phyloP scores from a whole-genome alignment of 2,113 vertebrate species.

The Vulpes lagopus region DNA sequence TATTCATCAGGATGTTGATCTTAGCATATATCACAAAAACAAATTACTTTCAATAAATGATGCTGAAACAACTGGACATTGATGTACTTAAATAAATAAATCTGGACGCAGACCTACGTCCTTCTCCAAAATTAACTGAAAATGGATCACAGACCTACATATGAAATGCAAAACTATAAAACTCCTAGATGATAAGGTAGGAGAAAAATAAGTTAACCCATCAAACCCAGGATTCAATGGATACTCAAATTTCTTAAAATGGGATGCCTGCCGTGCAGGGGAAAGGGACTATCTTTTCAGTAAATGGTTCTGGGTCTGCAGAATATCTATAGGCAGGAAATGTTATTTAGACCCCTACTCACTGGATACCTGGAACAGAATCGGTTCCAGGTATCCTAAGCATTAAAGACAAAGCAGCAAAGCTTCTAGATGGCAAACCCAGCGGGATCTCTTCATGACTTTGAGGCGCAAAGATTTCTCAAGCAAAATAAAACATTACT shows the following conservation, averaged over 20 bases:
- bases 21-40: conserved; percentile 34
- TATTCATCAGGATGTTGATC: conserved; percentile 43
- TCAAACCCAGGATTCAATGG: not conserved
- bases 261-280: not conserved
- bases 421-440: not conserved
- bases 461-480: not conserved
- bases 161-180: not conserved
- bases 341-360: not conserved
- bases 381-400: not conserved
- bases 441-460: not conserved
- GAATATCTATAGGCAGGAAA: not conserved
- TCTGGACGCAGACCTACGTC: not conserved
- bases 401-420: conserved; percentile 4
- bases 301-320: not conserved
- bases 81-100: not conserved
- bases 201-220: conserved; percentile 33
- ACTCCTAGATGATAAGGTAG: not conserved
- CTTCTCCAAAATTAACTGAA: conserved; percentile 19
- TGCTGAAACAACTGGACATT: not conserved
- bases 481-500: not conserved
- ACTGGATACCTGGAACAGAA: not conserved
- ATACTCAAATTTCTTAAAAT: not conserved
- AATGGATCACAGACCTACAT: conserved; percentile 2
- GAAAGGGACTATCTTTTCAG: conserved; percentile 15
- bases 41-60: not conserved